Percentiles rank a stretch among this genome's conserved stretches.
Evolutionary conservation across 2,888 invertebrate species (phyloP).

Genomic region (Philopedon plagiatum): DNA sequence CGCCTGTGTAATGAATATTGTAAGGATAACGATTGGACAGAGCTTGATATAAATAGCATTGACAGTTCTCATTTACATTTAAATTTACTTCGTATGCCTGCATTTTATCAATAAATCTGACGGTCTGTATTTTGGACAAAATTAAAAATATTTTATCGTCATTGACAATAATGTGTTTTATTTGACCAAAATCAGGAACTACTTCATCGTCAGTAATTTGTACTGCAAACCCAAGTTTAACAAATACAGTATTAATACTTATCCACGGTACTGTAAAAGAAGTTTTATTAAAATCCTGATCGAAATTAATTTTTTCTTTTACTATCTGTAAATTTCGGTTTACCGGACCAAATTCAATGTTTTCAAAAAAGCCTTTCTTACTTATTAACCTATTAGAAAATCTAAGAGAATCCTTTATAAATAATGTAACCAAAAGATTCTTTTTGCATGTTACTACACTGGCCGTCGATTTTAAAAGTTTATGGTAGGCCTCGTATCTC

Average conservation of each 20-base stretch:
- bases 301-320: not conserved
- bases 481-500: conserved; percentile 12
- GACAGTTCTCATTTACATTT: not conserved
- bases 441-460: not conserved
- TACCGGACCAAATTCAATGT: not conserved
- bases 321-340: not conserved
- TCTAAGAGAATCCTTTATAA: too few species aligned
- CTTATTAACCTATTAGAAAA: not conserved
- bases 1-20: not conserved
- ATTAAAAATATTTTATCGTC: not conserved
- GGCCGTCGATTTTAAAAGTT: conserved; percentile 8
- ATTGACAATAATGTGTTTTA: conserved; percentile 10
- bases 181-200: conserved; percentile 10
- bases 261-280: conserved; percentile 8
- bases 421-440: not conserved
- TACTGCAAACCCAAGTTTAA: not conserved
- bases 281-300: not conserved
- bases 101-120: not conserved
- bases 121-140: too few species aligned
- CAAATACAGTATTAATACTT: not conserved
- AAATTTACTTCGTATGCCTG: conserved; percentile 1
- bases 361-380: conserved; percentile 5
- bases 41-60: not conserved
- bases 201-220: conserved; percentile 13
- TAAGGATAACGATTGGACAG: not conserved